Evolutionary conservation across 2,797 vertebrate genomes (phyloP).

Genomic region (Chelon labrosus): DNA sequence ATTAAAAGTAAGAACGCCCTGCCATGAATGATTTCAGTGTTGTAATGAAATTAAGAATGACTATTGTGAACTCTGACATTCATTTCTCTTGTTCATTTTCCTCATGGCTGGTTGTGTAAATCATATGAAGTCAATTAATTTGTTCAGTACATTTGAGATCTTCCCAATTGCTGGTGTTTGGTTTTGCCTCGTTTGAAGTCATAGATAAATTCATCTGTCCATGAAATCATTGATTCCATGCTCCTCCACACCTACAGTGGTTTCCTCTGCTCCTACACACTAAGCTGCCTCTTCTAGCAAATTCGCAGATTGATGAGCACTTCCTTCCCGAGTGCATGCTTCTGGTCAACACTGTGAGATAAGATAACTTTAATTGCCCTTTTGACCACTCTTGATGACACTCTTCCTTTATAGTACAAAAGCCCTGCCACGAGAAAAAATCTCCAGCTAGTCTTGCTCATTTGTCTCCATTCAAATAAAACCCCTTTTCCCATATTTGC

Average conservation of each 20-base stretch:
- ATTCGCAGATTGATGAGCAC: constrained; percentile 44
- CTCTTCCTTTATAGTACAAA: constrained; percentile 56
- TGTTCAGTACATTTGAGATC: background rate
- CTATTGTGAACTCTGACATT: background rate
- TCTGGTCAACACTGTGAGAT: constrained; percentile 53
- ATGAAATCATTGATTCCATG: background rate
- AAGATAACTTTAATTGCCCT: constrained; percentile 58
- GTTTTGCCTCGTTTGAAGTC: background rate
- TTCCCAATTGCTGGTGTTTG: background rate
- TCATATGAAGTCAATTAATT: background rate
- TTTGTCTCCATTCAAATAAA: constrained; percentile 24
- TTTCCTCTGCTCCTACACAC: constrained; percentile 7
- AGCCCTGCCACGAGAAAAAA: constrained; percentile 49
- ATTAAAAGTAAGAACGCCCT: too few species aligned
- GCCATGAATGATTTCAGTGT: too few species aligned
- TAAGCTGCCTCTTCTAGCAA: constrained; percentile 16
- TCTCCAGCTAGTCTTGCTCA: constrained; percentile 9
- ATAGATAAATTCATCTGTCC: background rate
- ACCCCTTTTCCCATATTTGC: background rate
- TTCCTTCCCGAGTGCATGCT: constrained; percentile 22
- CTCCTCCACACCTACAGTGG: constrained; percentile 31
- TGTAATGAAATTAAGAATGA: too few species aligned
- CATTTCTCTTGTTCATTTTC: constrained; percentile 13
- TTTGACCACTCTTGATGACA: constrained; percentile 43
- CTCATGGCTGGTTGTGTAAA: background rate